Evolutionary conservation across 2,888 invertebrate genomes (phyloP).

Genomic region (Bugula neritina): DNA sequence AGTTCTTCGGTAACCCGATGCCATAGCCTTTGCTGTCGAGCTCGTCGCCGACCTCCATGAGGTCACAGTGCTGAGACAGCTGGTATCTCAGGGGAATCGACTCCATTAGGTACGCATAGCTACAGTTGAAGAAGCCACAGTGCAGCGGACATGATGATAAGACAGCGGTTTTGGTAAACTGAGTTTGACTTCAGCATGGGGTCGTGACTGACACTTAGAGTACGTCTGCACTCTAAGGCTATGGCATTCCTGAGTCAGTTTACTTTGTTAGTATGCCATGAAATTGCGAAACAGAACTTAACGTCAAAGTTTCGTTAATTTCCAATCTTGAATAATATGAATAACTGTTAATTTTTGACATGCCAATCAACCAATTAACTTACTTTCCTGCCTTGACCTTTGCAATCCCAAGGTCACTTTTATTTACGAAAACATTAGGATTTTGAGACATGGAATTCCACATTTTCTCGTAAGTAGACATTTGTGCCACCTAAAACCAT

Average conservation of each 20-base stretch:
- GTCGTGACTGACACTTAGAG: no score
- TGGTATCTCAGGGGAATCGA: constrained; percentile 55
- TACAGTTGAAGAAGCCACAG: neutral
- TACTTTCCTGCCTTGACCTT: constrained; percentile 24
- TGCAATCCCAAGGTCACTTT: constrained; percentile 64
- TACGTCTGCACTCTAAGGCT: no score
- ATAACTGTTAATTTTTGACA: no score
- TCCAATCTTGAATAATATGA: no score
- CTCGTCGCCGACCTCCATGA: constrained; percentile 78
- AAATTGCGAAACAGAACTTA: no score
- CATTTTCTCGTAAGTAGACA: constrained; percentile 87
- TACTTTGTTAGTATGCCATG: no score
- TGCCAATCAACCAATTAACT: no score
- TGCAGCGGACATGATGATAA: no score
- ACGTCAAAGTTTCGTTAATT: no score
- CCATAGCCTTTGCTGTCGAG: constrained; percentile 92
- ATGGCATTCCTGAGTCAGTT: no score
- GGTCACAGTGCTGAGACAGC: constrained; percentile 66
- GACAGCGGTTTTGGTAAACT: no score
- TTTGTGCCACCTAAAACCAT: constrained; percentile 66
- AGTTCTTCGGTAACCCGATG: constrained; percentile 83
- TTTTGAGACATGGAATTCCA: constrained; percentile 86
- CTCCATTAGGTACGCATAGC: constrained; percentile 56
- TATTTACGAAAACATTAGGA: constrained; percentile 69
- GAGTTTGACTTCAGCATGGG: no score